Conservation (phyloP, 2,113 vertebrate genomes). For the Sitta europaea region DNA sequence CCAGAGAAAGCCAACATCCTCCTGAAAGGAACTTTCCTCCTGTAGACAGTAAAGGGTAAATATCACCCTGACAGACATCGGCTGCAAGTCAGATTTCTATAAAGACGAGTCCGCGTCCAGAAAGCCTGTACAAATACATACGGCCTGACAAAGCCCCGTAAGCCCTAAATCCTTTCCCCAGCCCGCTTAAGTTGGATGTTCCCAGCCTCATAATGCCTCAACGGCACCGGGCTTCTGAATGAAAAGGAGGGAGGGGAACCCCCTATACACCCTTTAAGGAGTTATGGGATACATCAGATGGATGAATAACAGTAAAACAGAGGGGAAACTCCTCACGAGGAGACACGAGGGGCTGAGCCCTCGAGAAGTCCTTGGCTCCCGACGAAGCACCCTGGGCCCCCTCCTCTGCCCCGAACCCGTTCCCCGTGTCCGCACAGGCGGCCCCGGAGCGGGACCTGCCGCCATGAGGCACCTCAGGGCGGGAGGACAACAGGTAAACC, state of each 20-base stretch:
- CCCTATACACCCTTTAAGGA: neutral
- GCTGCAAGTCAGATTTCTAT: neutral
- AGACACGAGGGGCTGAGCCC: neutral
- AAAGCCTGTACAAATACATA: neutral
- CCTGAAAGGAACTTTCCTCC: neutral
- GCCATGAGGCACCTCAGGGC: neutral
- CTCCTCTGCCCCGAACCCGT: neutral
- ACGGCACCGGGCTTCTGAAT: neutral
- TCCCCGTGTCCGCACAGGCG: neutral
- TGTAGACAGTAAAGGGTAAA: neutral
- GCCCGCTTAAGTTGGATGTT: neutral
- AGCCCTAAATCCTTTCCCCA: slow-evolving; percentile 21
- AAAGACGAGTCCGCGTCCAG: neutral
- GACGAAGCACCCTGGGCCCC: neutral
- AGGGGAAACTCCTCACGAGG: neutral
- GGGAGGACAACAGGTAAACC: neutral
- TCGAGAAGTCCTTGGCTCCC: neutral
- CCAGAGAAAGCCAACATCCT: neutral
- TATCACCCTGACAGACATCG: neutral
- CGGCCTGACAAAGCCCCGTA: neutral
- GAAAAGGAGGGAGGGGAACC: too few species aligned
- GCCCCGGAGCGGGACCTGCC: neutral
- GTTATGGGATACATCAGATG: fast-evolving
- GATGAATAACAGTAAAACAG: neutral
- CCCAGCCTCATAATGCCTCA: neutral